Percentiles rank a stretch among this genome's conserved stretches.
These are phyloP conservation scores for Nothoprocta perdicaria DNA, from an alignment of 2,113 vertebrate species.

Conservation along the genomic window DNA sequence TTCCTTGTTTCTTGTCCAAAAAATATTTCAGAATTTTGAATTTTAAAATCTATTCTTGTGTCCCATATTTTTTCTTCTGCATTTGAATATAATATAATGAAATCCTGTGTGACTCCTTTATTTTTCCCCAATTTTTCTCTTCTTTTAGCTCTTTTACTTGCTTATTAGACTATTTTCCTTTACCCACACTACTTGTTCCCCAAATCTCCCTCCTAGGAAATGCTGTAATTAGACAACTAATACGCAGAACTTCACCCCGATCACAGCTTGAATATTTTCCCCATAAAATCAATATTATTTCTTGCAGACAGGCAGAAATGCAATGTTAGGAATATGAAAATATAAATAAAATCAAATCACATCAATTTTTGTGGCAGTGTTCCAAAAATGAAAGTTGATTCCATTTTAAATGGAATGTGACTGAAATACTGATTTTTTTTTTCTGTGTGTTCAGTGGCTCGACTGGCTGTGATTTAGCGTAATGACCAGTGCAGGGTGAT, in stretches of 20 bases:
- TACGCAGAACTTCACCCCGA: not conserved
- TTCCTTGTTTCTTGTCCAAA: not conserved
- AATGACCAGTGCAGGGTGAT: not conserved
- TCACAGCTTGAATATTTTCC: not conserved
- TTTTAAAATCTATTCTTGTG: not conserved
- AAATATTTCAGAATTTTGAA: not conserved
- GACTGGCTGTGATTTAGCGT: not conserved
- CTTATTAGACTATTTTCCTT: not conserved
- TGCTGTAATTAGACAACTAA: conserved; percentile 2
- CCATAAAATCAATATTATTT: conserved; percentile 27
- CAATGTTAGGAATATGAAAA: conserved; percentile 30
- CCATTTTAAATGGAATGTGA: not conserved
- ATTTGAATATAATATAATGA: not conserved
- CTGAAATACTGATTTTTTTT: not conserved
- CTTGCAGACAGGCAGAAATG: conserved; percentile 3
- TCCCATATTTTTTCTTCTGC: not conserved
- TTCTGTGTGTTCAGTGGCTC: not conserved
- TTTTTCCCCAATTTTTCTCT: not conserved
- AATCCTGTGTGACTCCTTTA: not conserved
- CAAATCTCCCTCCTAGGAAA: not conserved
- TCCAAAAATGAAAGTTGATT: conserved; percentile 15
- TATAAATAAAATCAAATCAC: conserved; percentile 37
- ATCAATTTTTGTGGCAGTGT: not conserved
- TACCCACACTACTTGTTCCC: not conserved
- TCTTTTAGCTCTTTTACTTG: not conserved